These are phyloP conservation scores for Pardalotus punctatus DNA, from an alignment of 2,113 vertebrate genomes.

Conservation along the genomic window DNA sequence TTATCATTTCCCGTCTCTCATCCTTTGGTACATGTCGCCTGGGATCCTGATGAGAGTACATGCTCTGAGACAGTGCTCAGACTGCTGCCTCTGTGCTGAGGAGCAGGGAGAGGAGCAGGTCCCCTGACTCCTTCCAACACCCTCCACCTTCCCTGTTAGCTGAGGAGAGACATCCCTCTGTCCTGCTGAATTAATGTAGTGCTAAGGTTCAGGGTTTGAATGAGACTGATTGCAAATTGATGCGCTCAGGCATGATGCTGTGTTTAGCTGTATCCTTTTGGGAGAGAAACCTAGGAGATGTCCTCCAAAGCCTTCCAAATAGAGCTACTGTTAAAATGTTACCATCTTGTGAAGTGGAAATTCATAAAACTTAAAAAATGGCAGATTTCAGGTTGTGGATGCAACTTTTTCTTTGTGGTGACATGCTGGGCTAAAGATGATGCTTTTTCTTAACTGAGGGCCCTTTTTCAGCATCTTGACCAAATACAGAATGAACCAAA, in stretches of 20 bases:
- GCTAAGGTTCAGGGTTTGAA: constrained; percentile 3
- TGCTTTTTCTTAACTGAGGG: not conserved
- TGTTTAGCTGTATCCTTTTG: constrained; percentile 31
- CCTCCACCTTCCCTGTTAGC: not conserved
- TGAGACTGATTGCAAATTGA: constrained; percentile 22
- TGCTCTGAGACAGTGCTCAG: not conserved
- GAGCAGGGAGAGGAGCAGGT: not conserved
- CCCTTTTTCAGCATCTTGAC: not conserved
- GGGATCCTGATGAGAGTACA: not conserved
- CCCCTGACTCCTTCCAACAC: not conserved
- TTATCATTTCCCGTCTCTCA: not conserved
- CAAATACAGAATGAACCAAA: not conserved
- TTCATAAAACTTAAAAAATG: not conserved
- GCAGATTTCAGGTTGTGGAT: not conserved
- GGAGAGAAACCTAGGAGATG: not conserved
- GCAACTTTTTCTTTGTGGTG: not conserved
- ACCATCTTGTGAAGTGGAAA: not conserved
- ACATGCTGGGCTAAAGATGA: not conserved
- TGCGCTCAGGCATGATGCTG: not conserved
- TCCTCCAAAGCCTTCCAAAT: not conserved
- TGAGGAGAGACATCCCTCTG: not conserved
- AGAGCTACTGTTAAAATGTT: not conserved
- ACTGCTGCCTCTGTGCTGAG: not conserved
- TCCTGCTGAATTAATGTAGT: not conserved
- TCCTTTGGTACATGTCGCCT: not conserved